Evolutionary conservation across 2,888 invertebrate species (phyloP), one percentile per base, ranked within the genome.

Genomic region (Tromatobia lineatoria): DNA sequence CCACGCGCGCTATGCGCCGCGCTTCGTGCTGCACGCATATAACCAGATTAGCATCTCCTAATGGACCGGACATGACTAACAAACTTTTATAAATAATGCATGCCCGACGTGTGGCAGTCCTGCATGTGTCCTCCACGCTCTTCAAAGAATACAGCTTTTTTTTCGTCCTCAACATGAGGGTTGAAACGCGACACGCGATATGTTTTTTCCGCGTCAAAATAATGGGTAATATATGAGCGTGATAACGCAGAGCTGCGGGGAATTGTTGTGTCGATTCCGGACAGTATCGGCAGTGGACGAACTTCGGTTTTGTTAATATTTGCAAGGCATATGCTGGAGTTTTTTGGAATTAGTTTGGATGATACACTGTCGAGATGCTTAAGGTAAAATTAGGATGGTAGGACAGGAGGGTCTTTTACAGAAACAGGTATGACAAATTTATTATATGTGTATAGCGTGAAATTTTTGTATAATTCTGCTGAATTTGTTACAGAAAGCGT

Each of bases 11-110:
- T 69, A 29, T 42, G 71, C 11, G 15, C 20, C 45, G 66, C 38
- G 66, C 4, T 25, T 73, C 71, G 66, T 54, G 52, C 54, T 52
- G 42, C 75, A 42, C 75, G 75, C 38, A 76, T 76, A 76, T 61
- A 61, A 76, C 42, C 52, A n/a, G 54, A 76, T 76, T 76, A 66
- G 54, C 52, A 76, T 76, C 75, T 54, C 23, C 75, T 66, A 66
- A 76, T 66, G 75, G 52, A 76, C 66, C 66, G 42, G 52, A 42
- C 64, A 66, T 64, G 66, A 67, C 54, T 52, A 66, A 67, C 52
- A 23, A 76, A 66, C 64, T 34, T 66, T 73, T 45, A 25, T 59
- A 52, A 57, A 73, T 45, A 73, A 73, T 73, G 52, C 59, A 57
- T 73, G 71, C 42, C 71, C 25, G 57, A 59, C 25, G 59, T 23